A percentile compares a stretch with the other conserved stretches of the same genome.
phyloP scores from a whole-genome alignment of 2,888 invertebrate genomes.

The Ptilodon capucinus region DNA sequence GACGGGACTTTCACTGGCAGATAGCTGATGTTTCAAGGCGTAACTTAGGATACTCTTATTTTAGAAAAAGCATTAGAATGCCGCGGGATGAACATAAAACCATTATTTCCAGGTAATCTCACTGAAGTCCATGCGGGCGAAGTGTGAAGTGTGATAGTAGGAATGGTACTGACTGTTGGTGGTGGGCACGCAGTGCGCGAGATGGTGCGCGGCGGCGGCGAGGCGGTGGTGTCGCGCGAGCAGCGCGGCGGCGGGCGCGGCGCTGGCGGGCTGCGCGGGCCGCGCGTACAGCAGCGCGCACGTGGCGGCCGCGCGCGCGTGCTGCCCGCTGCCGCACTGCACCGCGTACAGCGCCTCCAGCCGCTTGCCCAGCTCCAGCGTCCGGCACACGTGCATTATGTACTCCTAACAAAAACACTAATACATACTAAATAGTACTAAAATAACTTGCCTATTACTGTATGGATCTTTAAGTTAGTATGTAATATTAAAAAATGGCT shows the following conservation, averaged over 20 bases:
- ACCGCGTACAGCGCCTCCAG: conserved; percentile 88
- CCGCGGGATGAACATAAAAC: too few species aligned
- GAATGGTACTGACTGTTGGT: neutral
- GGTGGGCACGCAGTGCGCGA: conserved; percentile 14
- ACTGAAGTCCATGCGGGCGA: too few species aligned
- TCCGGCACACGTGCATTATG: conserved; percentile 86
- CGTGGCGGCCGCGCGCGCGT: conserved; percentile 90
- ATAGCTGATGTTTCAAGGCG: too few species aligned
- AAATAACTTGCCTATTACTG: too few species aligned
- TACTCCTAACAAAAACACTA: conserved; percentile 71
- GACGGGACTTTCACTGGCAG: too few species aligned
- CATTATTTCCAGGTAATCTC: too few species aligned
- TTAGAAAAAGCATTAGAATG: too few species aligned
- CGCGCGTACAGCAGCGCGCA: conserved; percentile 89
- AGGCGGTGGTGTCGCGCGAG: conserved; percentile 79
- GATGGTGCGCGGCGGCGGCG: conserved; percentile 79
- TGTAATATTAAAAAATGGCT: too few species aligned
- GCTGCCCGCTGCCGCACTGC: conserved; percentile 88
- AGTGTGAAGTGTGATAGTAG: too few species aligned
- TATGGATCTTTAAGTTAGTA: too few species aligned
- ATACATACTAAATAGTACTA: neutral
- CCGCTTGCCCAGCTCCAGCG: conserved; percentile 86
- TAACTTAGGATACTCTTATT: too few species aligned
- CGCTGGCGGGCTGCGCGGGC: conserved; percentile 30
- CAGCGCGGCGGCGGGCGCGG: conserved; percentile 65